These are phyloP conservation scores for Lamproptera curius DNA, from an alignment of 2,888 invertebrate genomes.

Conservation along the genomic window DNA sequence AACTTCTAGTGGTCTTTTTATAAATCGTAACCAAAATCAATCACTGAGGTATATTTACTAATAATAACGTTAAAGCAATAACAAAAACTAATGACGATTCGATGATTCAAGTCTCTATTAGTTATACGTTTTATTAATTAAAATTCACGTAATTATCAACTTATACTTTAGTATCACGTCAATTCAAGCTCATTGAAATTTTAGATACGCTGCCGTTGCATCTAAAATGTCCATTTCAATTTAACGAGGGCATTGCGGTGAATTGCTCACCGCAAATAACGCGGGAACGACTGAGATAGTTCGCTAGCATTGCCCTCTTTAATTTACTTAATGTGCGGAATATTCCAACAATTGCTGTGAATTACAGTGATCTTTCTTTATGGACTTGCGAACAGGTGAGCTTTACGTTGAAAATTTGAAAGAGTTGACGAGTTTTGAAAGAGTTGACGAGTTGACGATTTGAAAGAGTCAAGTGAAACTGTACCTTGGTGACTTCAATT, in stretches of 20 bases:
- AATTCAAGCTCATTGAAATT: slow-evolving; percentile 3
- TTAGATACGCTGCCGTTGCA: slow-evolving; percentile 2
- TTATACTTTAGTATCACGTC: too few species aligned
- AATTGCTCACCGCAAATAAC: slow-evolving; percentile 12
- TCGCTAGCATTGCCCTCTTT: not conserved
- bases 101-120: too few species aligned
- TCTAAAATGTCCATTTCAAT: not conserved
- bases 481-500: too few species aligned
- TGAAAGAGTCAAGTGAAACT: not conserved
- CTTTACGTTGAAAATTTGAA: not conserved
- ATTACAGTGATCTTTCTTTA: not conserved
- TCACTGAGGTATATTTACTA: too few species aligned
- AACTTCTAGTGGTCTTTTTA: too few species aligned
- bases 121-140: too few species aligned
- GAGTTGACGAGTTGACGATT: too few species aligned
- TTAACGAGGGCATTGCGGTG: slow-evolving; percentile 6
- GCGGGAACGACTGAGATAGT: slow-evolving; percentile 1
- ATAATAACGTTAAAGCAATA: too few species aligned
- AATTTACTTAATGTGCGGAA: not conserved
- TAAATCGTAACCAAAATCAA: too few species aligned
- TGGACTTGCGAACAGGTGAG: not conserved
- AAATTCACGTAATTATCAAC: too few species aligned
- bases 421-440: too few species aligned
- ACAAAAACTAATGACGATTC: too few species aligned
- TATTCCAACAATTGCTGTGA: not conserved